Conservation (phyloP, 1,140 invertebrate genomes). For the Lucilia cuprina region DNA sequence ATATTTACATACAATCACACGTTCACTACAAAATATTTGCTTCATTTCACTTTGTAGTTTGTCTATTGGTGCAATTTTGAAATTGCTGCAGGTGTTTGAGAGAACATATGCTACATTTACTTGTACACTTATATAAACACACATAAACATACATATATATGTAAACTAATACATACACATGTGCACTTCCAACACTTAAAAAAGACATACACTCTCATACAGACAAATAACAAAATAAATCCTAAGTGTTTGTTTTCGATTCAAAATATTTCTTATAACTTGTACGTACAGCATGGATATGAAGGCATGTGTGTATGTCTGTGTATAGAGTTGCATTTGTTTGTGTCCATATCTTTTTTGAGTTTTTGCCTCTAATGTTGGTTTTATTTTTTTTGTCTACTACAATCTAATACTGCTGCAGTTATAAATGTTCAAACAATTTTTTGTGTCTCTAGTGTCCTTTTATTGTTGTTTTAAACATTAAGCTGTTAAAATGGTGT, state of each 20-base stretch:
- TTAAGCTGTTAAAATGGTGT: conserved; percentile 34
- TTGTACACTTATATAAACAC: background rate
- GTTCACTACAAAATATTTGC: background rate
- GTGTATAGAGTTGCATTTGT: background rate
- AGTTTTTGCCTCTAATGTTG: background rate
- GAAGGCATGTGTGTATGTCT: background rate
- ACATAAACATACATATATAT: background rate
- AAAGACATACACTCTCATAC: background rate
- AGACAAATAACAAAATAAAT: conserved; percentile 23
- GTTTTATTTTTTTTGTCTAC: background rate
- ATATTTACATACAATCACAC: background rate
- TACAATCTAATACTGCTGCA: background rate
- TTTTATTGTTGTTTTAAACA: conserved; percentile 21
- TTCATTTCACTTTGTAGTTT: conserved; percentile 31
- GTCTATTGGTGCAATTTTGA: conserved; percentile 35
- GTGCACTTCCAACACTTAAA: background rate
- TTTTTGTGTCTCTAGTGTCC: conserved; percentile 23
- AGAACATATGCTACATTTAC: conserved; percentile 36
- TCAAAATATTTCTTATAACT: conserved; percentile 11
- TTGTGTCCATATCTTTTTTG: background rate
- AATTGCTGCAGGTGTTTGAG: conserved; percentile 33
- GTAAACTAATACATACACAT: background rate
- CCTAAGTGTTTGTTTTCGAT: conserved; percentile 5
- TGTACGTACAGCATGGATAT: background rate
- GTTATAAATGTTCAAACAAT: conserved; percentile 9